Percentiles rank a stretch among this genome's conserved stretches.
Evolutionary conservation across 2,888 invertebrate species (phyloP).

Genomic region (Orthosia gracilis): DNA sequence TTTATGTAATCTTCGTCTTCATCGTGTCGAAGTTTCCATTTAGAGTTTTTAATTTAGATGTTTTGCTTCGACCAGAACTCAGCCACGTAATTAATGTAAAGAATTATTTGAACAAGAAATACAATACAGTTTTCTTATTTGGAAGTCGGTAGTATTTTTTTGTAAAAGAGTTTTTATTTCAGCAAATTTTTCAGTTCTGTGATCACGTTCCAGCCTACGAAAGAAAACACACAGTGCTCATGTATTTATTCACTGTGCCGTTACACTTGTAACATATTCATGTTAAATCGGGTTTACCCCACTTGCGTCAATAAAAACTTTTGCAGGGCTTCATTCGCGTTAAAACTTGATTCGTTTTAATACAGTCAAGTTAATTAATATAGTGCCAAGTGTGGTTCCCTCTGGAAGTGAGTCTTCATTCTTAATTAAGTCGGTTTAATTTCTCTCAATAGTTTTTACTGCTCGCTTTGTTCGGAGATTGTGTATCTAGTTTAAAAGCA

Average conservation of each 20-base stretch:
- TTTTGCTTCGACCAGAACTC: too few species aligned
- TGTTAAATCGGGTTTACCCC: conserved; percentile 75
- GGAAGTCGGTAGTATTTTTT: too few species aligned
- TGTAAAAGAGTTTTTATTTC: too few species aligned
- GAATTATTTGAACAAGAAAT: neutral
- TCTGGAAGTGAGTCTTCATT: conserved; percentile 11
- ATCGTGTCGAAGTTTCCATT: too few species aligned
- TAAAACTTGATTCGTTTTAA: conserved; percentile 62
- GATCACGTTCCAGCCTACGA: neutral
- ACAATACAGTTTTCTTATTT: too few species aligned
- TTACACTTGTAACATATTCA: conserved; percentile 65
- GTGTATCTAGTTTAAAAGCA: neutral
- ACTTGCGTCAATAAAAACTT: conserved; percentile 68
- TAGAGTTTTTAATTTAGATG: too few species aligned
- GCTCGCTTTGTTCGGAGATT: neutral
- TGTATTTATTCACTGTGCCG: conserved; percentile 10
- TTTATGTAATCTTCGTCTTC: too few species aligned
- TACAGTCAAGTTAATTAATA: conserved; percentile 49
- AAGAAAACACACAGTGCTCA: neutral
- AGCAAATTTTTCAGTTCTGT: neutral
- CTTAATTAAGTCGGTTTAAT: conserved; percentile 43
- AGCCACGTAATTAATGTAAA: neutral
- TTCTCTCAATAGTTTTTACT: conserved; percentile 24
- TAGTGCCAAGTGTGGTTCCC: conserved; percentile 34
- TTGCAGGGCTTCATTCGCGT: conserved; percentile 70